Conservation (phyloP, 2,888 invertebrate species). For the Zhuqinia jingwanae region DNA sequence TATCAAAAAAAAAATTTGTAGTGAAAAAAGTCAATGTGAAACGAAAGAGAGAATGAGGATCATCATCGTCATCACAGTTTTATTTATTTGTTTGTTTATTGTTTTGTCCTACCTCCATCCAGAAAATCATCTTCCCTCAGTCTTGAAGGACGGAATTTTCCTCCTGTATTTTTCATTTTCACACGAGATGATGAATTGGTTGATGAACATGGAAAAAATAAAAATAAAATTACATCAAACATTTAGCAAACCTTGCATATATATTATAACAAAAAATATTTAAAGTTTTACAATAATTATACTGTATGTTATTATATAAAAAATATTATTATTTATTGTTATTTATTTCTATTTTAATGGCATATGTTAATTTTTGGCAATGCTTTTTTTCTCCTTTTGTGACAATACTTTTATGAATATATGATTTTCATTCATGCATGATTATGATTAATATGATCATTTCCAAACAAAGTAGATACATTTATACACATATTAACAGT, state of each 20-base stretch:
- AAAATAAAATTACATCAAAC: slow-evolving; percentile 68
- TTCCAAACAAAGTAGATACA: too few species aligned
- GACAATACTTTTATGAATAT: neutral
- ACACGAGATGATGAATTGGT: slow-evolving; percentile 75
- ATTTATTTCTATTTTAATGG: neutral
- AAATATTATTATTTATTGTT: too few species aligned
- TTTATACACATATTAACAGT: too few species aligned
- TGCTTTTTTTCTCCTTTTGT: neutral
- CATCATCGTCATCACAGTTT: too few species aligned
- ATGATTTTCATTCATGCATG: slow-evolving; percentile 4
- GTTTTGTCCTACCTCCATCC: slow-evolving; percentile 70
- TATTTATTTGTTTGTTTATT: too few species aligned
- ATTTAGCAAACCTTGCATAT: slow-evolving; percentile 50
- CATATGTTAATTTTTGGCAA: too few species aligned
- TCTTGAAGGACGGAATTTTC: slow-evolving; percentile 75
- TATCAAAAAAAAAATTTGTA: too few species aligned
- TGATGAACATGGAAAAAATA: slow-evolving; percentile 74
- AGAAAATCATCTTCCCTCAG: slow-evolving; percentile 74
- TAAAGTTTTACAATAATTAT: neutral
- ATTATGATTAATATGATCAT: neutral
- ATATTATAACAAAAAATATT: neutral
- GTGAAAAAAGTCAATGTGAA: too few species aligned
- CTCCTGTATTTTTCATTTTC: slow-evolving; percentile 72
- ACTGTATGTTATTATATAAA: neutral
- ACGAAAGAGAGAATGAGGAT: slow-evolving; percentile 35